Evolutionary conservation across 2,888 invertebrate genomes (phyloP).

Genomic region (Phortica okadai): DNA sequence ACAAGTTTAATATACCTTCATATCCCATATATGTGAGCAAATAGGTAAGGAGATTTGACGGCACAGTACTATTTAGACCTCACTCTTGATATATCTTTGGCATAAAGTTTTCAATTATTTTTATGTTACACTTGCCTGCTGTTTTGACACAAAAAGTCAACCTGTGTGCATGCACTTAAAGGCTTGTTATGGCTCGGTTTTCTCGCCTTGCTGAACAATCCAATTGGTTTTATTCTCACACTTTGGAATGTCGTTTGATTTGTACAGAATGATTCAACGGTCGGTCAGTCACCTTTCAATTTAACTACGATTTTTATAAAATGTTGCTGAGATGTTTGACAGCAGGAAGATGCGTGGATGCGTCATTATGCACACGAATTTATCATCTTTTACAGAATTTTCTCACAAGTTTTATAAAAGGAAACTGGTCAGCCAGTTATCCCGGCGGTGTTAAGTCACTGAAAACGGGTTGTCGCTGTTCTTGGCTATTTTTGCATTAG

Average conservation of each 20-base stretch:
- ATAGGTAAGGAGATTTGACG: too few species aligned
- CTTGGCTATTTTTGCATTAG: background rate
- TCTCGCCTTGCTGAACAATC: background rate
- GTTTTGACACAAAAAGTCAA: too few species aligned
- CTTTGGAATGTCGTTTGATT: constrained; percentile 37
- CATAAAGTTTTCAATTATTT: too few species aligned
- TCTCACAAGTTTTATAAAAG: constrained; percentile 58
- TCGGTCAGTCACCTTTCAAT: constrained; percentile 68
- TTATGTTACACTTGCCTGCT: too few species aligned
- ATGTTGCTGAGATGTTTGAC: constrained; percentile 54
- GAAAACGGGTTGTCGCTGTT: constrained; percentile 29
- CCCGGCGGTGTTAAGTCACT: constrained; percentile 1
- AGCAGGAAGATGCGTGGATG: constrained; percentile 45
- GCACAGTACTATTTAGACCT: too few species aligned
- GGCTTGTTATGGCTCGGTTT: too few species aligned
- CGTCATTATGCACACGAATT: constrained; percentile 29
- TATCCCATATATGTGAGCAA: too few species aligned
- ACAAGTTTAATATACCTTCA: too few species aligned
- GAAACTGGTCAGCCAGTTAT: constrained; percentile 50
- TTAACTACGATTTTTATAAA: constrained; percentile 48
- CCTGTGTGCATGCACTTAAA: too few species aligned
- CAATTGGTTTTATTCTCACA: constrained; percentile 16
- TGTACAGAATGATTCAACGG: constrained; percentile 39
- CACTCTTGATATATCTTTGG: too few species aligned
- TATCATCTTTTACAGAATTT: constrained; percentile 48